Percentiles rank a stretch among this genome's conserved stretches.
These are phyloP conservation scores for Pantherophis vulpinus DNA, from an alignment of 2,797 vertebrate genomes.

Conservation along the genomic window DNA sequence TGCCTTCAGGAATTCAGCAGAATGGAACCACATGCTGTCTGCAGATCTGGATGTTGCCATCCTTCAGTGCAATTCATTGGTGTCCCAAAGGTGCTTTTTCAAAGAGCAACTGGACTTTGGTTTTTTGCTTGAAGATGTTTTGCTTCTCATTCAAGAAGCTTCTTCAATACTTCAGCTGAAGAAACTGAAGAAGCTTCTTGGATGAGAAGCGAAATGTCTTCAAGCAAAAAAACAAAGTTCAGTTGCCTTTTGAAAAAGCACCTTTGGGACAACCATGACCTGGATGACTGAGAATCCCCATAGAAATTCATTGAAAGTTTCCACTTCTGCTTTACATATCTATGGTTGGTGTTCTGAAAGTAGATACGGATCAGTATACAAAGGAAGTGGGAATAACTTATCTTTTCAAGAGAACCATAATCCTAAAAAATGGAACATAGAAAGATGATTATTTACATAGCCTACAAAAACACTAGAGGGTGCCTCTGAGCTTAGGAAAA, in stretches of 20 bases:
- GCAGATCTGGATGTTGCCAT: not conserved
- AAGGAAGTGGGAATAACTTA: not conserved
- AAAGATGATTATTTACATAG: not conserved
- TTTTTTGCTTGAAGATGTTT: not conserved
- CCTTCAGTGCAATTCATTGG: not conserved
- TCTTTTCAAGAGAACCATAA: not conserved
- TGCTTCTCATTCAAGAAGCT: not conserved
- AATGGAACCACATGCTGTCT: not conserved
- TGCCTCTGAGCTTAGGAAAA: conserved; percentile 9
- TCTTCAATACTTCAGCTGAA: not conserved
- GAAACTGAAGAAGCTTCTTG: not conserved
- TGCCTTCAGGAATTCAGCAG: not conserved
- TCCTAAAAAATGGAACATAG: not conserved
- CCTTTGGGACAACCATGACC: not conserved
- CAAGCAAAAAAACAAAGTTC: not conserved
- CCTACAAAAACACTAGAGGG: conserved; percentile 46
- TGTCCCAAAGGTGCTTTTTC: not conserved
- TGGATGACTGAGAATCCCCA: not conserved
- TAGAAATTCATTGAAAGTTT: not conserved
- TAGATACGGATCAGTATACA: not conserved
- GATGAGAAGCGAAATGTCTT: not conserved
- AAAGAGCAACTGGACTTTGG: not conserved
- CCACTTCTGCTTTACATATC: conserved; percentile 12
- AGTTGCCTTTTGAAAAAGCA: not conserved
- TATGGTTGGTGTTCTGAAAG: not conserved